Conservation (phyloP, 2,113 vertebrate species). For the Ailuropoda melanoleuca region DNA sequence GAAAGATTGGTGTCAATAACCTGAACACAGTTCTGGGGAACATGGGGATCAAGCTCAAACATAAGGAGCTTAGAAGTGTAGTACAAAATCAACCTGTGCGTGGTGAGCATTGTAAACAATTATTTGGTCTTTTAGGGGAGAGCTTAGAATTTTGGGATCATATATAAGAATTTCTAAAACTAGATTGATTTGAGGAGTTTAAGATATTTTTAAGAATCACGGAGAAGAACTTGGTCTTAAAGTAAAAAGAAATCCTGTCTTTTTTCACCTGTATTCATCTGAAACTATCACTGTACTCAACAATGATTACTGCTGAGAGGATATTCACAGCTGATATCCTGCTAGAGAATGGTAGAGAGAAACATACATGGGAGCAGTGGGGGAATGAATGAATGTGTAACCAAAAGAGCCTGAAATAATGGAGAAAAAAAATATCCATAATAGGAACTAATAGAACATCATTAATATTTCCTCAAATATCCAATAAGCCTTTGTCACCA, state of each 20-base stretch:
- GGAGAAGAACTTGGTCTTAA: neutral
- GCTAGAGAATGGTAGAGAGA: neutral
- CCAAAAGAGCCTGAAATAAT: neutral
- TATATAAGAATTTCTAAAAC: neutral
- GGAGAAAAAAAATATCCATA: neutral
- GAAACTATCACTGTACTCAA: neutral
- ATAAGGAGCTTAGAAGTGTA: constrained; percentile 30
- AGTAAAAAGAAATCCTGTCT: neutral
- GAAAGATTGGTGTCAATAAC: constrained; percentile 15
- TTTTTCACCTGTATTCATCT: neutral
- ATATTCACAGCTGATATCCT: neutral
- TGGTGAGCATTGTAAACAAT: constrained; percentile 37
- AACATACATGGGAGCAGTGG: neutral
- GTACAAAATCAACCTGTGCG: neutral
- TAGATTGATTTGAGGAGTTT: neutral
- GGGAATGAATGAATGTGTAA: neutral
- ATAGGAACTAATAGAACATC: neutral
- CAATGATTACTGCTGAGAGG: neutral
- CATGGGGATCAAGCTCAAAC: constrained; percentile 48
- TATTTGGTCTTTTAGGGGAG: neutral
- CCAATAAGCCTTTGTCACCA: neutral
- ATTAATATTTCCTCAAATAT: neutral
- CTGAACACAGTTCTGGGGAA: constrained; percentile 19
- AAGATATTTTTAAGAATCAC: constrained; percentile 10
- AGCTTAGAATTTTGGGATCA: neutral